Conservation (phyloP, 2,113 vertebrate species). For the Mesoclemmys tuberculata region DNA sequence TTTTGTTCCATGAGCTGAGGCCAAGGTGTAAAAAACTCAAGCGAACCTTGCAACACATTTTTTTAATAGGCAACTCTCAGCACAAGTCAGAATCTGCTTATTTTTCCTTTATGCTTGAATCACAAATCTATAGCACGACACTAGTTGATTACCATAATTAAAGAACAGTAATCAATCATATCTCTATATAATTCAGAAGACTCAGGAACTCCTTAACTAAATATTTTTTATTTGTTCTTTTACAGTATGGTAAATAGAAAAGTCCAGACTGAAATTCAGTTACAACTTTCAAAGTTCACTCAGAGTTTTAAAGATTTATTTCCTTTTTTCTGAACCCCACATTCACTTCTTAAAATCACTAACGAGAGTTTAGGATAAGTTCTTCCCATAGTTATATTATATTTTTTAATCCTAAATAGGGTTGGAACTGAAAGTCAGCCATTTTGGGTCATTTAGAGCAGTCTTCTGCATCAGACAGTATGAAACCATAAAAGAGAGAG, state of each 20-base stretch:
- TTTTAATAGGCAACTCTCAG: conserved; percentile 13
- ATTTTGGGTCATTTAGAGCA: background rate
- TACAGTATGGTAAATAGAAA: conserved; percentile 45
- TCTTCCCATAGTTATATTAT: conserved; percentile 6
- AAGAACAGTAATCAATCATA: conserved; percentile 49
- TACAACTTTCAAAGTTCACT: conserved; percentile 27
- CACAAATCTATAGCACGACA: background rate
- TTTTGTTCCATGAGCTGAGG: background rate
- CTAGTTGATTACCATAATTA: conserved; percentile 54
- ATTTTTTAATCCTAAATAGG: background rate
- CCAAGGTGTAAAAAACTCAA: conserved; percentile 59
- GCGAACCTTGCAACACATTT: conserved; percentile 32
- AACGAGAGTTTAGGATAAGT: conserved; percentile 1
- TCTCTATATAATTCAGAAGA: conserved; percentile 2
- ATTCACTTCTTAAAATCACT: conserved; percentile 31
- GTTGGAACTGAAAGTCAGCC: background rate
- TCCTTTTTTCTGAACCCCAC: background rate
- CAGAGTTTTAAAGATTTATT: conserved; percentile 25
- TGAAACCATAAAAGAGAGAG: background rate
- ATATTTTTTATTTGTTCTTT: background rate
- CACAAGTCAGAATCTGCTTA: background rate
- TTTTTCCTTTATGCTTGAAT: conserved; percentile 50
- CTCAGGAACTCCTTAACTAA: conserved; percentile 33
- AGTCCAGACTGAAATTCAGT: conserved; percentile 36
- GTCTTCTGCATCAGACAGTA: background rate